Evolutionary conservation across 1,140 invertebrate species (phyloP), one percentile per base, ranked within the genome.

Genomic region (Drosophila eugracilis): DNA sequence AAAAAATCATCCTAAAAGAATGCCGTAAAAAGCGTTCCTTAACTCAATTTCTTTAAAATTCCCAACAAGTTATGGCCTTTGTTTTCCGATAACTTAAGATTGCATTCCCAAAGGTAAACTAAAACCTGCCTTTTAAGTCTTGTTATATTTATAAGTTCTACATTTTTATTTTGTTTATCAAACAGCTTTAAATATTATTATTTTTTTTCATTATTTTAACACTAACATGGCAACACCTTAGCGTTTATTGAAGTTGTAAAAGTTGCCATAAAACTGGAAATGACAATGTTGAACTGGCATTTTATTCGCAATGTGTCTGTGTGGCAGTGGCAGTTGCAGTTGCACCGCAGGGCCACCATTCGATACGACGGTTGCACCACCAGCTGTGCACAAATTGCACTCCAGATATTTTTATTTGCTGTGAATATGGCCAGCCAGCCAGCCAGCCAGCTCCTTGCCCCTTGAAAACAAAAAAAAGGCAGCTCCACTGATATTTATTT

Each of bases 371-470:
- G 83, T 88, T 88, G 81, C 81, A 86, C 81, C 81, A 88, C 83
- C 83, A 88, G 84, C 83, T 88, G 83, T 78, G 83, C 75, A 69
- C 78, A 88, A 88, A 88, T 88, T 88, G 83, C 83, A 88, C 70
- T 78, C 75, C 71, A 88, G 83, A 89, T 83, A 88, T 88, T 88
- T 88, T 88, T 88, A 88, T 88, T 88, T 88, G 84, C 83, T 88
- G 83, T 88, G 83, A 88, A 85, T 84, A 81, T 81, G n/a, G n/a
- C n/a, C n/a, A n/a, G n/a, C n/a, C n/a, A n/a, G n/a, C n/a, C n/a
- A n/a, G n/a, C n/a, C n/a, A n/a, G 69, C 26, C 65, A 72, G 66
- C 66, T 70, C 24, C 41, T 57, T n/a, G n/a, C 65, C 50, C 34
- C 39, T 47, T 42, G 15, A 37, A 58, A 15, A 36, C 17, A 21